Base-by-base conservation (phyloP, 1,140 invertebrate genomes). In the Colletes latitarsis region DNA sequence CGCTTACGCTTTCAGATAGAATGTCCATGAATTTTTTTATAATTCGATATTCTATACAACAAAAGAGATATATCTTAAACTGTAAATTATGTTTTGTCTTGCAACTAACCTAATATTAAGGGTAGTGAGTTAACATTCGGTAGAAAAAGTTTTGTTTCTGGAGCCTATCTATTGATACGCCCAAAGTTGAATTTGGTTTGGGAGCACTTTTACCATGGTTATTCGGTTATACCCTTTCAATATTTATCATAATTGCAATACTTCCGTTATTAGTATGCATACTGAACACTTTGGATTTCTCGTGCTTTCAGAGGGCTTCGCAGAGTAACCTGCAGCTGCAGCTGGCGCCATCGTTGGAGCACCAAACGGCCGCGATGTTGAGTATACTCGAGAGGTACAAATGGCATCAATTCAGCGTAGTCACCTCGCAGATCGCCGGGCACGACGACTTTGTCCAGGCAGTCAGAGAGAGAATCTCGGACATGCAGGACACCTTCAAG, bases 381-480 rank as follows among this genome's bases (percentile, higher is more conserved):
- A 98, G 96, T 91, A 98, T 99, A 86, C 93, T 99, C 87, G 96
- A 97, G 92, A 94, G 98, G 68, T 99, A 99, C 94, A 98, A 98
- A 90, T 99, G 98, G 98, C 97, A 98, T 91, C 97, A 98, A 88
- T 99, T 99, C 92, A 97, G 97, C 80, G 96, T 99, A 70, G 97
- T 99, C 43, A 97, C 97, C n/a, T 97, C 97, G 63, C 96, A 97
- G 89, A 98, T 98, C 64, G 98, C 98, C 19, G 98, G 98, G 0
- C 97, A 99, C 92, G 97, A 98, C 87, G 98, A 99, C 91, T 99
- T 99, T 90, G 97, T 99, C 78, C 97, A 98, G 91, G 97, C 98
- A 19, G 96, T 99, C 30, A 93, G 98, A 57, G 97, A 98, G 90
- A 94, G 97, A 80, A 97, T 98, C 57, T 96, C 96, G 57, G 96